These are phyloP conservation scores for Schizopygopsis pylzovi DNA, from an alignment of 2,797 vertebrate species.

Conservation along the genomic window DNA sequence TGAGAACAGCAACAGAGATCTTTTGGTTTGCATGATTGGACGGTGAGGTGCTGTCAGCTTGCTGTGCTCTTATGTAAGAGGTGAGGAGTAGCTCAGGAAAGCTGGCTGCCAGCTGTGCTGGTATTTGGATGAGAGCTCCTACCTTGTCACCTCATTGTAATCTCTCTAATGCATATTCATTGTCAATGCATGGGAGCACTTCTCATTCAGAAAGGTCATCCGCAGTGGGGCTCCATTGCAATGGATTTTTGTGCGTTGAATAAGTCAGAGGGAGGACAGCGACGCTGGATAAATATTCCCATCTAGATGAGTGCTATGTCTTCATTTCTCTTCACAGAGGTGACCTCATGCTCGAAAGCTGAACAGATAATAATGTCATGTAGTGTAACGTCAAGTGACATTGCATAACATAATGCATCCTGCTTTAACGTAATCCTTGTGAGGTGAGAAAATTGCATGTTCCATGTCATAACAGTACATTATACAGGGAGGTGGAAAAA, in stretches of 20 bases:
- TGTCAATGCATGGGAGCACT: conserved; percentile 71
- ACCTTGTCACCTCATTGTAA: conserved; percentile 75
- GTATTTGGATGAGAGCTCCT: conserved; percentile 72
- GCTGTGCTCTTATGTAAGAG: conserved; percentile 72
- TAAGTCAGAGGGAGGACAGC: conserved; percentile 51
- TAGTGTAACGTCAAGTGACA: conserved; percentile 33
- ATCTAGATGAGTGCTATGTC: conserved; percentile 49
- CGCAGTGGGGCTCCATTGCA: conserved; percentile 66
- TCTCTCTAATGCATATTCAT: conserved; percentile 77
- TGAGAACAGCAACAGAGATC: conserved; percentile 27
- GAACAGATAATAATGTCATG: conserved; percentile 20
- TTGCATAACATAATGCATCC: conserved; percentile 22
- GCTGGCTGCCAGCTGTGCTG: conserved; percentile 72
- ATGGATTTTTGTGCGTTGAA: conserved; percentile 47
- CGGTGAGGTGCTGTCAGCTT: conserved; percentile 65
- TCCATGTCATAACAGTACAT: conserved; percentile 17
- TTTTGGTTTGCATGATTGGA: conserved; percentile 50
- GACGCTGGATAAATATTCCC: conserved; percentile 56
- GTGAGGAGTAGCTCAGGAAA: conserved; percentile 69
- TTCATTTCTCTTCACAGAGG: conserved; percentile 43
- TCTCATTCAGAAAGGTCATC: conserved; percentile 70
- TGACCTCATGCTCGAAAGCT: conserved; percentile 15
- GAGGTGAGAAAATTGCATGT: conserved; percentile 23
- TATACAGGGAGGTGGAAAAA: neutral
- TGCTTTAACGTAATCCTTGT: neutral